phyloP scores from a whole-genome alignment of 1,140 invertebrate genomes.

The Trichonephila inaurata region DNA sequence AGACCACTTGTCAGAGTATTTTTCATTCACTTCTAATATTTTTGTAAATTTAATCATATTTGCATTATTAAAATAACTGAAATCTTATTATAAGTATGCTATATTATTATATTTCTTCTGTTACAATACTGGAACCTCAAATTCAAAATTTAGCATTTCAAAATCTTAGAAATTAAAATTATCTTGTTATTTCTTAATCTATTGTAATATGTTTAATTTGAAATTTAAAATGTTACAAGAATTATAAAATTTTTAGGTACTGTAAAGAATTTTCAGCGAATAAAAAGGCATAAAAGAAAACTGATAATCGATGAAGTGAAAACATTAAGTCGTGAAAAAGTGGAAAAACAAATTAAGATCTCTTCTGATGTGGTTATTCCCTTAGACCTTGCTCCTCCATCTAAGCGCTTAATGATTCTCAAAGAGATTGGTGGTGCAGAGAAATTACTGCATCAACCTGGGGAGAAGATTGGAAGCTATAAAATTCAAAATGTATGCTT shows the following conservation, averaged over 20 bases:
- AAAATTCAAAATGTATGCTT: constrained; percentile 83
- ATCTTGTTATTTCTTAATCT: too few species aligned
- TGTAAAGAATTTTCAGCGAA: not conserved
- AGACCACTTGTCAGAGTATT: too few species aligned
- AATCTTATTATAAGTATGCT: too few species aligned
- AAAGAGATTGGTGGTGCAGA: constrained; percentile 98
- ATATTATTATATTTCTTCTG: too few species aligned
- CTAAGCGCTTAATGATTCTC: constrained; percentile 98
- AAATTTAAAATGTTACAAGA: not conserved
- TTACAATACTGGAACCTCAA: too few species aligned
- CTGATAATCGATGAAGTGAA: constrained; percentile 99
- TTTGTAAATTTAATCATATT: too few species aligned
- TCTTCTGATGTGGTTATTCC: constrained; percentile 98
- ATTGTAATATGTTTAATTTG: too few species aligned
- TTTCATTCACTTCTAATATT: too few species aligned
- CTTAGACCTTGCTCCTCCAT: constrained; percentile 98
- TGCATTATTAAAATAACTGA: too few species aligned
- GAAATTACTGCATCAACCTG: constrained; percentile 97
- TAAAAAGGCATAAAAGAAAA: constrained; percentile 90
- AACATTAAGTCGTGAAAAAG: constrained; percentile 99
- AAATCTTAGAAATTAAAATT: too few species aligned
- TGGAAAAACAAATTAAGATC: constrained; percentile 98
- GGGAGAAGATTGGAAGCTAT: constrained; percentile 91
- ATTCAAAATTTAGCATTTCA: too few species aligned
- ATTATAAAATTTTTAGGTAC: not conserved